phyloP scores from a whole-genome alignment of 2,888 invertebrate genomes.

The Adelphocoris suturalis region DNA sequence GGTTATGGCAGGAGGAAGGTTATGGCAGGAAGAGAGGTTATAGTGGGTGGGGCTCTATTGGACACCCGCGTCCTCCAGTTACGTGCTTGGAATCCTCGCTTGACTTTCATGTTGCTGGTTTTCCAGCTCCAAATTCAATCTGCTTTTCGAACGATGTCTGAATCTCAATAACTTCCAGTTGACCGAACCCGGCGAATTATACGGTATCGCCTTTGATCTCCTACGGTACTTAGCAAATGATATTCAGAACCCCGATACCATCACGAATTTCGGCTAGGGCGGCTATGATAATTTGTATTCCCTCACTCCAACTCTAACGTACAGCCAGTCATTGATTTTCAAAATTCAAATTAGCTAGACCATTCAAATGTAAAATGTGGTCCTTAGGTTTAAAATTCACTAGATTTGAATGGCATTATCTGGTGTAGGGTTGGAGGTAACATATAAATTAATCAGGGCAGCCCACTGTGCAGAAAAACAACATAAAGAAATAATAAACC shows the following conservation, averaged over 20 bases:
- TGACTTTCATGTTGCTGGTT: conserved; percentile 67
- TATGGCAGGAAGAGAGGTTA: not conserved
- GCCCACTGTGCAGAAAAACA: too few relatives aligned
- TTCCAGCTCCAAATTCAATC: conserved; percentile 70
- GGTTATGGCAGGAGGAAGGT: too few relatives aligned
- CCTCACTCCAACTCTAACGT: not conserved
- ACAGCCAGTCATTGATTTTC: not conserved
- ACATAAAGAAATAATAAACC: too few relatives aligned
- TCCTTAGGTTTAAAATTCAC: too few relatives aligned
- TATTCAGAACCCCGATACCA: not conserved
- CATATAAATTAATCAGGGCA: too few relatives aligned
- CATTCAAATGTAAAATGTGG: too few relatives aligned
- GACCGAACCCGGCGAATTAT: conserved; percentile 19
- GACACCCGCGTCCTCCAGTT: conserved; percentile 29
- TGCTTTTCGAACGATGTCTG: conserved; percentile 60
- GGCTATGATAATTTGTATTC: too few relatives aligned
- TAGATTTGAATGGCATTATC: too few relatives aligned
- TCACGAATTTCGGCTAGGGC: not conserved
- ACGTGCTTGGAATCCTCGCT: conserved; percentile 62
- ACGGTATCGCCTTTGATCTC: conserved; percentile 42
- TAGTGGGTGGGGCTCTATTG: conserved; percentile 45
- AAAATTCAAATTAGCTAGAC: too few relatives aligned
- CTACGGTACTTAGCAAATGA: not conserved
- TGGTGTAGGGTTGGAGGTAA: too few relatives aligned
- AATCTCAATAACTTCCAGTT: conserved; percentile 35